Base-by-base conservation (phyloP, 2,888 invertebrate species). In the Cantharis nigra region DNA sequence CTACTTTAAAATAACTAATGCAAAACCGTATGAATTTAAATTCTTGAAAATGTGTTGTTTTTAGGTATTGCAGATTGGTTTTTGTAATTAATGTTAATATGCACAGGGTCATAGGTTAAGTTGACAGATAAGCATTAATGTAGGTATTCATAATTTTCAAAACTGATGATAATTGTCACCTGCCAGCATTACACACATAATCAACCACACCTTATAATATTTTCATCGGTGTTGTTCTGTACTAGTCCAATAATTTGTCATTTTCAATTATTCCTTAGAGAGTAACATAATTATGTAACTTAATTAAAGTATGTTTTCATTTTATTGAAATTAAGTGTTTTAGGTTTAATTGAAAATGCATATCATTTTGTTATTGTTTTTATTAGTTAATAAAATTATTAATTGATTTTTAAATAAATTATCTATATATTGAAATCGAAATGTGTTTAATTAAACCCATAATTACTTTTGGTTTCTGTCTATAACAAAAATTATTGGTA, bases 151-250 rank as follows among this genome's bases (percentile, higher is more conserved):
- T 30, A 26, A 26, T 67, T 67, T 67, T 67, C 26, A 67, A 20
- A 67, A 67, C 49, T 49, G 49, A 49, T 49, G 49, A n/a, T 49
- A 49, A 49, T 49, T 49, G 13, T 49, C 49, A 49, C 49, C 13
- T 49, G 49, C 49, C 49, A 49, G n/a, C 49, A 49, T 49, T 49
- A 49, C 49, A 49, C 49, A 49, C 49, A 49, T 69, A 70, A 23
- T 72, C 63, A 49, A 49, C 49, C 49, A 49, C 49, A 49, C 14
- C 65, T 63, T 49, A 49, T 49, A 49, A 49, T 49, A n/a, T n/a
- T 49, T 49, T 49, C 49, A 67, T 85, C 85, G 85, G 85, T 86
- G 86, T 86, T 86, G 85, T 84, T 82, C 80, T 84, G 83, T 85
- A 82, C 86, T 86, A 86, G 86, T 86, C 86, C 85, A 84, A 82